These are phyloP conservation scores for Plodia interpunctella DNA, from an alignment of 1,140 invertebrate species.

Conservation along the genomic window DNA sequence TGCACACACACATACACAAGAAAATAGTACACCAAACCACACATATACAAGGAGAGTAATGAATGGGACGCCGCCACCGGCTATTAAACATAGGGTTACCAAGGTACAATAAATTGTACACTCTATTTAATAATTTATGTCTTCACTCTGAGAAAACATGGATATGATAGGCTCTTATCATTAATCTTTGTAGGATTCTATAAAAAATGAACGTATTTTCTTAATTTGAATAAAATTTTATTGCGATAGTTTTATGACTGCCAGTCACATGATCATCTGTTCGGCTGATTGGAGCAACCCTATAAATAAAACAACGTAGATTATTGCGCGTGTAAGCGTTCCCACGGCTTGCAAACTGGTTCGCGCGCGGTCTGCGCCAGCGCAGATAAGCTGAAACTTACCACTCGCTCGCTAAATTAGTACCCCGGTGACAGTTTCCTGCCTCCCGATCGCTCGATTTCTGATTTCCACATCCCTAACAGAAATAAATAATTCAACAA, in stretches of 20 bases:
- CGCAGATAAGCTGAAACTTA: conserved; percentile 63
- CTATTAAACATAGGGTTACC: conserved; percentile 51
- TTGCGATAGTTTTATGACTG: not conserved
- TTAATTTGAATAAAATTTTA: not conserved
- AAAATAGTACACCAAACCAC: not conserved
- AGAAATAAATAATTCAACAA: not conserved
- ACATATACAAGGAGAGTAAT: conserved; percentile 33
- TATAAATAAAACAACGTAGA: conserved; percentile 60
- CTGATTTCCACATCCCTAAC: conserved; percentile 30
- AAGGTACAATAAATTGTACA: conserved; percentile 18
- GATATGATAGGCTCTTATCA: not conserved
- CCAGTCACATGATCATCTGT: not conserved
- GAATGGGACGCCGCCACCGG: conserved; percentile 59
- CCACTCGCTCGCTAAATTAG: conserved; percentile 63
- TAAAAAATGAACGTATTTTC: not conserved
- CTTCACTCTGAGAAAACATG: not conserved
- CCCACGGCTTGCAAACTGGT: conserved; percentile 72
- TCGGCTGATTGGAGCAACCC: conserved; percentile 38
- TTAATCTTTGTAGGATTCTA: not conserved
- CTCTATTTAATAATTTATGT: conserved; percentile 2
- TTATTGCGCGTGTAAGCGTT: conserved; percentile 57
- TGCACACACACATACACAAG: conserved; percentile 8
- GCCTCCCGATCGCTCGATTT: conserved; percentile 27
- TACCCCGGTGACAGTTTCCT: conserved; percentile 65
- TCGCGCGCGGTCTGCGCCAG: conserved; percentile 17